Percentiles rank a stretch among this genome's conserved stretches.
Conservation (phyloP, 2,797 vertebrate species). For the Eutrigla gurnardus region DNA sequence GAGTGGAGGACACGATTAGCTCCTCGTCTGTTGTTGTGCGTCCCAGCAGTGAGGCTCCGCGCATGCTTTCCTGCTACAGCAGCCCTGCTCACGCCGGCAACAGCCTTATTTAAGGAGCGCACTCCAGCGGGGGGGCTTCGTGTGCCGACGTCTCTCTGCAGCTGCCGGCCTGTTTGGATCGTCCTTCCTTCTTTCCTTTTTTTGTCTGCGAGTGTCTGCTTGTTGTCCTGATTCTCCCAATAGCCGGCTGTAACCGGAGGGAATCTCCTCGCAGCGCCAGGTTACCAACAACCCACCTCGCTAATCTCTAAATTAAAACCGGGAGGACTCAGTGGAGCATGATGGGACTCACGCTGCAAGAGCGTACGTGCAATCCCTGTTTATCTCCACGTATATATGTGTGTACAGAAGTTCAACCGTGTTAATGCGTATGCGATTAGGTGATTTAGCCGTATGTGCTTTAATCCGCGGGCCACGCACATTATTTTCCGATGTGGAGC, state of each 20-base stretch:
- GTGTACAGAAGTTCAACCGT: neutral
- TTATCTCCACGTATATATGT: conserved; percentile 1
- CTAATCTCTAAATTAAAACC: conserved; percentile 74
- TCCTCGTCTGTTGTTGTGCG: conserved; percentile 37
- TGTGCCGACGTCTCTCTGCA: conserved; percentile 15
- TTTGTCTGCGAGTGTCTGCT: conserved; percentile 16
- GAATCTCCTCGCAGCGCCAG: conserved; percentile 59
- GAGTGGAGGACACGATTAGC: conserved; percentile 52
- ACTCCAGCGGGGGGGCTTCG: conserved; percentile 23
- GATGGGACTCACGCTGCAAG: conserved; percentile 40
- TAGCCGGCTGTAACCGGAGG: conserved; percentile 43
- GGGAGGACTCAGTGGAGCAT: conserved; percentile 61
- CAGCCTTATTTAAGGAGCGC: conserved; percentile 45
- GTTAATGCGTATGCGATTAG: conserved; percentile 22
- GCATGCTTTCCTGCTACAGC: conserved; percentile 25
- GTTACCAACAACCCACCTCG: conserved; percentile 70
- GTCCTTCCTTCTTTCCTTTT: neutral
- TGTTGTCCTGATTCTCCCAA: conserved; percentile 50
- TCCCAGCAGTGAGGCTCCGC: conserved; percentile 20
- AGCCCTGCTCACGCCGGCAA: conserved; percentile 11
- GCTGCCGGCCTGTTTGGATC: conserved; percentile 39
- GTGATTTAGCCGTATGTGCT: conserved; percentile 35
- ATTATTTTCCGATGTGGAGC: conserved; percentile 75
- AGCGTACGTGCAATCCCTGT: conserved; percentile 7
- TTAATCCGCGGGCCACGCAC: conserved; percentile 60